Conservation (phyloP, 2,113 vertebrate genomes). For the Philantomba maxwellii region DNA sequence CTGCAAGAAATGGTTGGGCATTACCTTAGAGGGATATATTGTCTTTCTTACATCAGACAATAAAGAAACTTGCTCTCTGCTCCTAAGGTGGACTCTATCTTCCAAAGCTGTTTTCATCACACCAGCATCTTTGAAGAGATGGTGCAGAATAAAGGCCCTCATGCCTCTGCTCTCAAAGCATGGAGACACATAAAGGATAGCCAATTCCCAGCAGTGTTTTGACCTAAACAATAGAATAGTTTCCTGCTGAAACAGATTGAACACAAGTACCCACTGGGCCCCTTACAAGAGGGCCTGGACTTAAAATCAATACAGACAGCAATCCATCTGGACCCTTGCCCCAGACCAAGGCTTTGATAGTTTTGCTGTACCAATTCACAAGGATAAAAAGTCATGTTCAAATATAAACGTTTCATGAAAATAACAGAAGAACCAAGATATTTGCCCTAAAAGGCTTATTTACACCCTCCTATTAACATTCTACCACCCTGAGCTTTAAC, state of each 20-base stretch:
- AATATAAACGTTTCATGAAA: background rate
- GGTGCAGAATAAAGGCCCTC: background rate
- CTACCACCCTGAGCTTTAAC: background rate
- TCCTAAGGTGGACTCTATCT: background rate
- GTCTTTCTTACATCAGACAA: background rate
- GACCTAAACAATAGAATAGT: background rate
- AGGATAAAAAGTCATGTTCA: background rate
- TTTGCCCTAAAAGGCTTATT: background rate
- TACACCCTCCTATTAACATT: fast-evolving
- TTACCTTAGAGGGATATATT: too few species aligned
- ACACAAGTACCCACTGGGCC: background rate
- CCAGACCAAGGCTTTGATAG: background rate
- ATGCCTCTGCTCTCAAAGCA: background rate
- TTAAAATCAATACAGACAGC: background rate
- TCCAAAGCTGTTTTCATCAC: background rate
- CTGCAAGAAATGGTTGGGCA: background rate
- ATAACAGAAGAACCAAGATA: background rate
- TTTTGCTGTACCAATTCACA: background rate
- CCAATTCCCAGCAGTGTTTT: background rate
- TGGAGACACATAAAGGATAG: background rate
- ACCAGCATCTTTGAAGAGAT: background rate
- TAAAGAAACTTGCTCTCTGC: too few species aligned
- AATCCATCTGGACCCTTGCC: fast-evolving
- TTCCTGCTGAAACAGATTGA: background rate
- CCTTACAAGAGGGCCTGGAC: background rate